Base-by-base conservation (phyloP, 2,888 invertebrate species). In the Colletes collaris region DNA sequence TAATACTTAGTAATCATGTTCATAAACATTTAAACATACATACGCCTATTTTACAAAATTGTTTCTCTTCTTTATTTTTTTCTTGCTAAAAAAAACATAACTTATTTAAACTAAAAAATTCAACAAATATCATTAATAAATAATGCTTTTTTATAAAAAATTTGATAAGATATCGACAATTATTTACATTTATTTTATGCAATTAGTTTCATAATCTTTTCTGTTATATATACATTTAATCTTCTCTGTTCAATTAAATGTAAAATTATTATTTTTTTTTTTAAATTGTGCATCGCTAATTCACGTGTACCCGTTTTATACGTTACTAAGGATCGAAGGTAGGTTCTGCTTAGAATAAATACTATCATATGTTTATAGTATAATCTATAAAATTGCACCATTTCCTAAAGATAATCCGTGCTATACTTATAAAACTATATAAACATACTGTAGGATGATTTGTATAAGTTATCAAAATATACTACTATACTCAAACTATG, bases 381-480 rank as follows among this genome's bases (percentile, higher is more conserved):
- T 13, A 59, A 53, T 59, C n/a, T 56, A 64, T 16, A 44, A 55
- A 16, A 58, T 62, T 13, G n/a, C 50, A 60, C 35, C 59, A 13
- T 27, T 58, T 56, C 37, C 10, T 72, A 63, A 59, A 67, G 63
- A 59, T 59, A 67, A 68, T 52, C n/a, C 27, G n/a, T 27, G 16
- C 37, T 71, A 50, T 59, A 13, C 16, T 72, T 81, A 64, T 81
- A 81, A 77, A 86, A 77, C 71, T 79, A 82, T 83, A 71, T 67
- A 77, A 84, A 79, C 70, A 81, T 66, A 53, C 71, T 65, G 53
- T 56, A 70, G 66, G 37, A 60, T 58, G 59, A 65, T 69, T 76
- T 69, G 69, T 53, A 63, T 52, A 73, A 62, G 49, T 80, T 82
- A 86, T 73, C 66, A 85, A 85, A 86, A 85, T 86, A 86, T 68